phyloP scores from a whole-genome alignment of 2,113 vertebrate genomes.

The Lates calcarifer region DNA sequence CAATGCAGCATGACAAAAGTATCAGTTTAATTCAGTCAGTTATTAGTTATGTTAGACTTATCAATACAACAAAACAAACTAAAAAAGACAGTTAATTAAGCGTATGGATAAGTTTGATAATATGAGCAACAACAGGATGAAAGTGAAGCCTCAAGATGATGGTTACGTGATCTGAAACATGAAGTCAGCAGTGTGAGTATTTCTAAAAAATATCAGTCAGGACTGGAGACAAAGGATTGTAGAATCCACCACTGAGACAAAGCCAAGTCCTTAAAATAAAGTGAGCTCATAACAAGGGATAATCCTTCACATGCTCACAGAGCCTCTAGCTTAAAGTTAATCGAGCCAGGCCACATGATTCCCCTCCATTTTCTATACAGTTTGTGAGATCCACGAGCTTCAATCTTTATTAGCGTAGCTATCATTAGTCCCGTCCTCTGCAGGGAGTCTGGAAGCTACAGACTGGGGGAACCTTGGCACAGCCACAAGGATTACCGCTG shows the following conservation, averaged over 20 bases:
- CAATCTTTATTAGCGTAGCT: slow-evolving; percentile 74
- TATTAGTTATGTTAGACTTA: slow-evolving; percentile 13
- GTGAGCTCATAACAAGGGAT: slow-evolving; percentile 67
- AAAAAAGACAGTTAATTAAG: slow-evolving; percentile 36
- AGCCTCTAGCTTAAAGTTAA: slow-evolving; percentile 72
- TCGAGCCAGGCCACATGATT: slow-evolving; percentile 48
- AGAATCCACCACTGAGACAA: slow-evolving; percentile 18
- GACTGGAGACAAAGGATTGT: slow-evolving; percentile 34
- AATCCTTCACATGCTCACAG: slow-evolving; percentile 70
- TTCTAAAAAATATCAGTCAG: neutral
- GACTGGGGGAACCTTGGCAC: slow-evolving; percentile 68
- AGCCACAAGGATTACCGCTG: slow-evolving; percentile 72
- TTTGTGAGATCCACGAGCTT: slow-evolving; percentile 56
- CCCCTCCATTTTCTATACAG: slow-evolving; percentile 65
- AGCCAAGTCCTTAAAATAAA: slow-evolving; percentile 63
- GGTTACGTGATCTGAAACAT: slow-evolving; percentile 30
- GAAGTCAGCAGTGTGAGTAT: slow-evolving; percentile 7
- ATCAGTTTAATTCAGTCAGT: slow-evolving; percentile 25
- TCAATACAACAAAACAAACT: neutral
- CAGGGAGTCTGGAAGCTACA: slow-evolving; percentile 70
- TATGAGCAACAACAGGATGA: slow-evolving; percentile 54
- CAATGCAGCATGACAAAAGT: slow-evolving; percentile 60
- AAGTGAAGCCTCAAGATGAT: slow-evolving; percentile 37
- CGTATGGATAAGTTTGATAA: slow-evolving; percentile 56
- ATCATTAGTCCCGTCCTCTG: slow-evolving; percentile 71